Evolutionary conservation across 37 sponge, comb jelly and placozoan species (phyloP).

Genomic region (Haliclona indistincta): DNA sequence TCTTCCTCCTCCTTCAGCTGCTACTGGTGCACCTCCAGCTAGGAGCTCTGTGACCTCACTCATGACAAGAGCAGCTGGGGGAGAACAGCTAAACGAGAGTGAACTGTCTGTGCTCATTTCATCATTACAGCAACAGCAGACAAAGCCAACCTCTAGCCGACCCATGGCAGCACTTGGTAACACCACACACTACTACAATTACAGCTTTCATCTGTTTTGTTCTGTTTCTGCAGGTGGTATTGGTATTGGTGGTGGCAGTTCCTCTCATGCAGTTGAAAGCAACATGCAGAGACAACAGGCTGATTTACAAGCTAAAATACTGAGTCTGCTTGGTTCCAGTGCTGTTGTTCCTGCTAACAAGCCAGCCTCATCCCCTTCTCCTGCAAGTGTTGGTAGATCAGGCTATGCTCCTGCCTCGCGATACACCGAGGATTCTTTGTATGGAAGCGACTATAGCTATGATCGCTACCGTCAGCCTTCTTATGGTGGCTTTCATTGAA

Average conservation of each 20-base stretch:
- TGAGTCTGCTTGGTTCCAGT: slow-evolving; percentile 79
- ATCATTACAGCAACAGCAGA: slow-evolving; percentile 50
- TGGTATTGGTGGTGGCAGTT: not conserved
- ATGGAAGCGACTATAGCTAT: no score
- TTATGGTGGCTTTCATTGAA: no score
- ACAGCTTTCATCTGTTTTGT: not conserved
- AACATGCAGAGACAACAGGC: slow-evolving; percentile 72
- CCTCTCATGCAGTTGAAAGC: not conserved
- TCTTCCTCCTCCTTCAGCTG: slow-evolving; percentile 13
- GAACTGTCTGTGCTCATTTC: slow-evolving; percentile 43
- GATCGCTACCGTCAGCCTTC: no score
- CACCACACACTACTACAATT: not conserved
- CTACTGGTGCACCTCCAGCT: not conserved
- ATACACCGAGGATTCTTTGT: no score
- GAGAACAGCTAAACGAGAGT: slow-evolving; percentile 17
- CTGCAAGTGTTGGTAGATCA: no score
- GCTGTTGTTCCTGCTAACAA: slow-evolving; percentile 67
- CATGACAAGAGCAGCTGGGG: slow-evolving; percentile 41
- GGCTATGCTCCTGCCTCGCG: no score
- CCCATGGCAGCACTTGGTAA: not conserved
- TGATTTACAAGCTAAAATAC: slow-evolving; percentile 85
- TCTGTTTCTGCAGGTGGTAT: not conserved
- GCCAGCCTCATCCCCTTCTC: not conserved
- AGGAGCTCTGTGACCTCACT: slow-evolving; percentile 22
- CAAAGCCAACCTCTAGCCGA: not conserved